These are phyloP conservation scores for mouse (Mus musculus) DNA, from an alignment of 2,113 vertebrate species.

Conservation along the genomic window GRCm39 chr2:28145001-28145500, in stretches of 20 bases:
- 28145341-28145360: background rate
- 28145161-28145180: background rate
- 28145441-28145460: fast-evolving
- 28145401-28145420: background rate
- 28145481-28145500: too few relatives aligned
- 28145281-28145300: fast-evolving
- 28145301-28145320: background rate
- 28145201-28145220: background rate
- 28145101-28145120: background rate
- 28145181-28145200: background rate
- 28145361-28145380: fast-evolving
- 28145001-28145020: background rate
- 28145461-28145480: fast-evolving
- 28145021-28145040: background rate
- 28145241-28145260: background rate
- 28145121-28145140: background rate
- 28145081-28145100: background rate
- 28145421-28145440: fast-evolving
- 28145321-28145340: background rate
- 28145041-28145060: too few relatives aligned
- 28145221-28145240: background rate
- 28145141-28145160: background rate
- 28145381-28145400: fast-evolving
- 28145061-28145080: too few relatives aligned
- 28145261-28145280: background rate